Conservation (phyloP, 1,140 invertebrate genomes). For the Listronotus oregonensis region DNA sequence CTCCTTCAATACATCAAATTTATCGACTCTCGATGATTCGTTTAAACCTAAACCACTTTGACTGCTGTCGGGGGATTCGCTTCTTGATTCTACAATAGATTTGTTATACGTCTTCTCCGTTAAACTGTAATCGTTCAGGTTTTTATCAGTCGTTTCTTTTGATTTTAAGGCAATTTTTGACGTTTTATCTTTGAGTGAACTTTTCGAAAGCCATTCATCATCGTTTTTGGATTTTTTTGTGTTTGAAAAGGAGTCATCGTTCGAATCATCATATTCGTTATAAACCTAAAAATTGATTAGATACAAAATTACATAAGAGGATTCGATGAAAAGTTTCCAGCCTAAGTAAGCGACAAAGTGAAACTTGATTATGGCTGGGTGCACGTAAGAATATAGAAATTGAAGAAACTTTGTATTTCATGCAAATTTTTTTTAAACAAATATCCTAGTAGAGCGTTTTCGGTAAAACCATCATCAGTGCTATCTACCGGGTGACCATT, state of each 20-base stretch:
- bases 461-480: too few relatives aligned
- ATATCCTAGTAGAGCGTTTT: too few relatives aligned
- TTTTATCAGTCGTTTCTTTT: background rate
- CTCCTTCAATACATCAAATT: constrained; percentile 5
- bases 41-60: background rate
- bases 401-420: too few relatives aligned
- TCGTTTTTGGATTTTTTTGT: constrained; percentile 3
- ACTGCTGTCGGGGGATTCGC: background rate
- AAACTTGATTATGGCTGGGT: too few relatives aligned
- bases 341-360: too few relatives aligned
- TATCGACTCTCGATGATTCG: background rate
- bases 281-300: constrained; percentile 4
- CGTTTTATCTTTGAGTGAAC: background rate
- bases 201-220: background rate
- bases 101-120: background rate
- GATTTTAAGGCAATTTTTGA: background rate
- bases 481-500: too few relatives aligned
- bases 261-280: background rate
- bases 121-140: background rate
- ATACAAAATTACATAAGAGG: too few relatives aligned
- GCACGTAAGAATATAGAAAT: too few relatives aligned
- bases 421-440: too few relatives aligned
- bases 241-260: background rate
- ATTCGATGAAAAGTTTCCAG: too few relatives aligned
- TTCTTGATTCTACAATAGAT: background rate